A percentile compares a stretch with the other conserved stretches of the same genome.
These are phyloP conservation scores for Dipus sagitta DNA, from an alignment of 2,797 vertebrate genomes.

Conservation along the genomic window DNA sequence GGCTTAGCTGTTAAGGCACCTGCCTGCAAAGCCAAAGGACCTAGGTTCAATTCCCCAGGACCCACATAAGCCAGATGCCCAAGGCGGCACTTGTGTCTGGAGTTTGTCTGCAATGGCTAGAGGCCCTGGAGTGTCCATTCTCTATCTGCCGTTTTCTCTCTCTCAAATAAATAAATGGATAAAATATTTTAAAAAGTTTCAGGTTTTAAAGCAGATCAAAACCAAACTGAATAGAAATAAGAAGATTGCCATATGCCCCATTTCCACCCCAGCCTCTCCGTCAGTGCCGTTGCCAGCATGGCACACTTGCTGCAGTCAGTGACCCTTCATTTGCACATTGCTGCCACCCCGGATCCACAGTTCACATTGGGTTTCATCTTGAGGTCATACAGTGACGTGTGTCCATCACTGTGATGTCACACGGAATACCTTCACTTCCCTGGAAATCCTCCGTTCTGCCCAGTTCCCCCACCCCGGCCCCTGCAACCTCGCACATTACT, in stretches of 20 bases:
- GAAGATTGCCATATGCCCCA: neutral
- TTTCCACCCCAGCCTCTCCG: neutral
- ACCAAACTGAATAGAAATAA: neutral
- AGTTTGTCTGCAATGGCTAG: no score
- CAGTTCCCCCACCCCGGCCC: neutral
- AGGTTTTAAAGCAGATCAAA: neutral
- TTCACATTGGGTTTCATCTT: neutral
- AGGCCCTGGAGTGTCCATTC: no score
- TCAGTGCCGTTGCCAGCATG: neutral
- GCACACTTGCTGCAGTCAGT: neutral
- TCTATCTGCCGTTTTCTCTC: no score
- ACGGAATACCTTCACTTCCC: neutral
- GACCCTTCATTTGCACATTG: neutral
- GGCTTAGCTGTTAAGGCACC: no score
- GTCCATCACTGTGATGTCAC: neutral
- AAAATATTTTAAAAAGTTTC: neutral
- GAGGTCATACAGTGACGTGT: neutral
- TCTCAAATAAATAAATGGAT: no score
- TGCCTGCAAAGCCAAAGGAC: no score
- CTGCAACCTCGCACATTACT: neutral
- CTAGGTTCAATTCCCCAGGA: no score
- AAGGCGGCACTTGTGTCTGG: no score
- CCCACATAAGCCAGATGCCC: no score
- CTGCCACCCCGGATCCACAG: neutral
- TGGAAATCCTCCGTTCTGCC: neutral